Evolutionary conservation across 2,113 vertebrate species (phyloP).

Genomic region (Caranx ignobilis): DNA sequence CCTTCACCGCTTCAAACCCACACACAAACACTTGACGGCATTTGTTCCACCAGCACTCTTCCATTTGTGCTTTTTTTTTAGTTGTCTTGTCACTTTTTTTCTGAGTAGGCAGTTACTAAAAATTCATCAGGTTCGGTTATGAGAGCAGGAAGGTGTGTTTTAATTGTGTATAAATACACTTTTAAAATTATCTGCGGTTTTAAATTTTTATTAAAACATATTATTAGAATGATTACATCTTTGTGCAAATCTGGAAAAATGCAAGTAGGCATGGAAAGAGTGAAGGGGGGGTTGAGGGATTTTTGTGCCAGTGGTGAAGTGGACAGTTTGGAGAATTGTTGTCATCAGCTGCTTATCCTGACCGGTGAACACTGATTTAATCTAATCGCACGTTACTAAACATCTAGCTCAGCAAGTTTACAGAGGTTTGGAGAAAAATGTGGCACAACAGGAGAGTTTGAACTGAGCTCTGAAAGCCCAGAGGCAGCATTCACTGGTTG

Average conservation of each 20-base stretch:
- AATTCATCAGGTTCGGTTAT: not conserved
- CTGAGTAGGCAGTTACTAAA: not conserved
- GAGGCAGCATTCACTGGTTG: not conserved
- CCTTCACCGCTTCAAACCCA: not conserved
- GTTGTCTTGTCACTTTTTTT: not conserved
- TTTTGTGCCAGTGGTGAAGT: not conserved
- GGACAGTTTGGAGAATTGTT: not conserved
- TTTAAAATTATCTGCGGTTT: not conserved
- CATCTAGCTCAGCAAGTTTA: not conserved
- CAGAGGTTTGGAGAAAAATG: not conserved
- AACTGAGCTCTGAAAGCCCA: slow-evolving; percentile 16
- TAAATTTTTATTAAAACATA: not conserved
- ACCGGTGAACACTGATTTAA: not conserved
- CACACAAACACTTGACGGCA: not conserved
- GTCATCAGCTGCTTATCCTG: slow-evolving; percentile 2
- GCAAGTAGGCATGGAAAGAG: not conserved
- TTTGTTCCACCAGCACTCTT: not conserved
- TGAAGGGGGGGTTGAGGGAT: not conserved
- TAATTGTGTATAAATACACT: not conserved
- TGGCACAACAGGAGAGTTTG: slow-evolving; percentile 3
- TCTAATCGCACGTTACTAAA: not conserved
- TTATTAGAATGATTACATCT: not conserved
- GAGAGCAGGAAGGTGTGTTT: not conserved
- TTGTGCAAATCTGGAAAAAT: not conserved
- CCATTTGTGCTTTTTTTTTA: not conserved